Evolutionary conservation across 2,113 vertebrate species (phyloP).

Genomic region (Saguinus midas): DNA sequence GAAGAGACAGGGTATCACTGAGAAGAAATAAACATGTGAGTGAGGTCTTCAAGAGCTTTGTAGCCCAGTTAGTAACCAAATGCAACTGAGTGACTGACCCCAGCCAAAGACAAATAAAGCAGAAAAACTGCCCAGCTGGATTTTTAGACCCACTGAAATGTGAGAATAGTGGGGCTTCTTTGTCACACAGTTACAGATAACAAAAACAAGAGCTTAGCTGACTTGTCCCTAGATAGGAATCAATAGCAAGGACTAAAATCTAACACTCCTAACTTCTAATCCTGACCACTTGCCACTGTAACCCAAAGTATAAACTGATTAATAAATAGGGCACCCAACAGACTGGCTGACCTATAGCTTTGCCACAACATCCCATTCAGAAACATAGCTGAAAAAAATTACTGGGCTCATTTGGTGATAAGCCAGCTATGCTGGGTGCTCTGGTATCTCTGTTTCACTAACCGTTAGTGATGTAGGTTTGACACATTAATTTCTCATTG

Average conservation of each 20-base stretch:
- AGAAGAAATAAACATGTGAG: not conserved
- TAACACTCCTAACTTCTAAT: not conserved
- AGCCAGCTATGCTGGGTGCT: not conserved
- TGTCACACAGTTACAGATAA: not conserved
- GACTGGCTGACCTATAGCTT: not conserved
- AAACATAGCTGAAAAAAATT: not conserved
- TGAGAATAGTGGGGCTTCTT: not conserved
- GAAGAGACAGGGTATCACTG: not conserved
- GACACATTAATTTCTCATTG: conserved; percentile 21
- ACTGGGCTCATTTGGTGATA: not conserved
- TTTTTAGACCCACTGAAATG: not conserved
- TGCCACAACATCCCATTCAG: not conserved
- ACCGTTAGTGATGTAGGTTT: not conserved
- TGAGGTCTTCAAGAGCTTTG: not conserved
- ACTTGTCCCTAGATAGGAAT: not conserved
- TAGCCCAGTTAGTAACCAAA: not conserved
- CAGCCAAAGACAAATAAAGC: not conserved
- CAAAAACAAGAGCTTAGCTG: not conserved
- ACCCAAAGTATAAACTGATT: not conserved
- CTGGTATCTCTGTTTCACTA: not conserved
- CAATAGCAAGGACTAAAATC: not conserved
- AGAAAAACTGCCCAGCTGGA: not conserved
- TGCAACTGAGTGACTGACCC: not conserved
- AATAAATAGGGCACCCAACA: not conserved
- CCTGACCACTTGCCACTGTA: not conserved